Percentiles rank a stretch among this genome's conserved stretches.
Conservation (phyloP, 2,113 vertebrate genomes). For the Cyprinodon tularosa region DNA sequence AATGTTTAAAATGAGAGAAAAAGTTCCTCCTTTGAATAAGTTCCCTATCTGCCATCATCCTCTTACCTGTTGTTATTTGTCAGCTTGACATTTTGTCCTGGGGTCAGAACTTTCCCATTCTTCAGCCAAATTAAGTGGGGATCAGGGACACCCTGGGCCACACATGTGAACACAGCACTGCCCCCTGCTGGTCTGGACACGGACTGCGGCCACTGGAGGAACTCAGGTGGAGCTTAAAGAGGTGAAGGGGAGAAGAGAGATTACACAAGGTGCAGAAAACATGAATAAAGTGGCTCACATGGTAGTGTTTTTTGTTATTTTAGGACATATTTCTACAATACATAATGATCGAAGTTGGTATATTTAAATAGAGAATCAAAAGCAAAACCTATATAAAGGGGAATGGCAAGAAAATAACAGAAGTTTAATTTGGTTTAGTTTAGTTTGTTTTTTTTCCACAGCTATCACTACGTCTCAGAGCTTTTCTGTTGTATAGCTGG, state of each 20-base stretch:
- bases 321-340: too few species aligned
- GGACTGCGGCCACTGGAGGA: conserved; percentile 84
- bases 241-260: background rate
- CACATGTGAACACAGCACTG: conserved; percentile 80
- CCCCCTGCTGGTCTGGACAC: conserved; percentile 78
- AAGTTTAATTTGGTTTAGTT: too few species aligned
- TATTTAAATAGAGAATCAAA: too few species aligned
- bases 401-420: too few species aligned
- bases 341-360: too few species aligned
- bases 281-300: background rate
- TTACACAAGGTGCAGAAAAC: background rate
- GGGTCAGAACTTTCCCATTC: conserved; percentile 80
- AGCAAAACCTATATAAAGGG: too few species aligned
- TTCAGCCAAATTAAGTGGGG: conserved; percentile 83
- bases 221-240: conserved; percentile 79
- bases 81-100: conserved; percentile 76
- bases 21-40: too few species aligned
- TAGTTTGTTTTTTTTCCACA: too few species aligned
- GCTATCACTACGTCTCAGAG: too few species aligned
- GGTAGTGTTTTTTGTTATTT: too few species aligned
- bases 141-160: conserved; percentile 80
- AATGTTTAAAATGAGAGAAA: background rate
- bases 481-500: too few species aligned
- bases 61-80: conserved; percentile 82
- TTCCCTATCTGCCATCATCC: background rate